Conservation (phyloP, 1,140 invertebrate genomes). For the honey bee (Apis mellifera) region Amel_HAv3.1 CM009931.2:14904501-14905000, state of each 20-base stretch:
- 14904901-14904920: background rate
- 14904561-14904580: conserved; percentile 56
- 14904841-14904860: background rate
- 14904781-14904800: background rate
- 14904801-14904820: background rate
- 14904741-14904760: conserved; percentile 46
- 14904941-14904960: background rate
- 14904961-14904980: background rate
- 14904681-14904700: conserved; percentile 55
- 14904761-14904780: conserved; percentile 29
- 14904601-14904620: conserved; percentile 11
- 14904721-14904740: conserved; percentile 61
- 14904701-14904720: conserved; percentile 14
- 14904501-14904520: conserved; percentile 70
- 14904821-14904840: background rate
- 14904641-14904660: conserved; percentile 7
- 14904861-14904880: background rate
- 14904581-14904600: conserved; percentile 28
- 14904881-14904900: background rate
- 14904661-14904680: conserved; percentile 58
- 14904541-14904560: conserved; percentile 51
- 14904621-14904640: background rate
- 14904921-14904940: background rate
- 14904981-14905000: conserved; percentile 40
- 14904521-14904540: conserved; percentile 63